Base-by-base conservation (phyloP, 2,888 invertebrate species). In the Ophion costatus region DNA sequence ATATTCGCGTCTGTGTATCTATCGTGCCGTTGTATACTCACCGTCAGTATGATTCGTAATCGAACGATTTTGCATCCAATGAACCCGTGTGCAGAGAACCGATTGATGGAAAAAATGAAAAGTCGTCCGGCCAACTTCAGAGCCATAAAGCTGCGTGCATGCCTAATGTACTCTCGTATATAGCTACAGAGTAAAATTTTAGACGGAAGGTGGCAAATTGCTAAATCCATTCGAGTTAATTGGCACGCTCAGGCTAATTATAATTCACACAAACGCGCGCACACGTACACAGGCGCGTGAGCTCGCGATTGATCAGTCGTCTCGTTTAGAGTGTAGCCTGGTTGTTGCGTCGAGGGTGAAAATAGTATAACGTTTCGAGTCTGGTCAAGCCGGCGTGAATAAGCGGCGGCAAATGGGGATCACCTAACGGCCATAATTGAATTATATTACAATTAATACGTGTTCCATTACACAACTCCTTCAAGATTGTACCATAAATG, bases 311-410 rank as follows among this genome's bases (percentile, higher is more conserved):
- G 84, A 84, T 84, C 84, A 77, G 66, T 38, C 71, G 63, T 74
- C 69, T 77, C 69, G 24, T 42, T 70, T 38, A 33, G 22, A 51
- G 45, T 61, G 57, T 69, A 74, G 84, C 73, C 84, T 83, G 80
- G 80, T 74, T 84, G 76, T 80, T 80, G 83, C 80, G 64, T 76
- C 80, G 80, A 80, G 80, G 80, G 76, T 84, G 83, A 83, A 83
- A 83, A 83, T 83, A 83, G 80, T 80, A 75, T n/a, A 63, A 63
- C 63, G 63, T 75, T 63, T 64, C 63, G 74, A 63, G 38, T 73
- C 38, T 61, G 20, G 57, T 61, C 73, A 61, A 51, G 51, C 51
- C 51, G 17, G 45, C 69, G 69, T 29, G 51, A 22, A 63, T 14
- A 51, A 9, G 24, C 45, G 24, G 5, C 17, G n/a, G 51, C 17